phyloP scores from a whole-genome alignment of 1,140 invertebrate genomes.

The Hormaphis cornu region DNA sequence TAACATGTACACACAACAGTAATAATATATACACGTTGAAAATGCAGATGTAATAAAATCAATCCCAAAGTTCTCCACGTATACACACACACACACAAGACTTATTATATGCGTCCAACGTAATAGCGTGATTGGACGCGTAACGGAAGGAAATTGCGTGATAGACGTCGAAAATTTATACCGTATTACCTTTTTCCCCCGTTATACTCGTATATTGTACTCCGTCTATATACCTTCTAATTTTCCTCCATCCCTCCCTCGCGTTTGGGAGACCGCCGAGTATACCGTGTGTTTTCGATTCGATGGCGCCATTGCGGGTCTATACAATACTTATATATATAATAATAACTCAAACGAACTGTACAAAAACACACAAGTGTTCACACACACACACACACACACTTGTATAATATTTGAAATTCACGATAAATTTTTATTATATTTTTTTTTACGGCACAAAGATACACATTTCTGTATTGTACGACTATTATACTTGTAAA shows the following conservation, averaged over 20 bases:
- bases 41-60: slow-evolving; percentile 32
- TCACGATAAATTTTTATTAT: no score
- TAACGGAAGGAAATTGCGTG: slow-evolving; percentile 32
- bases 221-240: neutral
- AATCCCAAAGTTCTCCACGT: slow-evolving; percentile 22
- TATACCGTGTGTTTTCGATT: slow-evolving; percentile 1
- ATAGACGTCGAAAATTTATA: slow-evolving; percentile 31
- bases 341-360: no score
- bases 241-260: neutral
- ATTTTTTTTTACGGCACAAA: no score
- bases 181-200: slow-evolving; percentile 6
- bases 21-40: slow-evolving; percentile 7
- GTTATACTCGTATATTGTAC: neutral
- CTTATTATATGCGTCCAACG: slow-evolving; percentile 31
- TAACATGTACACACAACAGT: neutral
- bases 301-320: slow-evolving; percentile 18
- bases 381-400: neutral
- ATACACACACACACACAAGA: slow-evolving; percentile 10
- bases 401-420: neutral
- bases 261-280: neutral
- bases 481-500: neutral
- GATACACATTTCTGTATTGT: no score
- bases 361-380: neutral
- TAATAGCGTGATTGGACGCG: slow-evolving; percentile 31
- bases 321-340: neutral